Conservation (phyloP, 35 echinoderm and acorn worm genomes). For the Lytechinus pictus region DNA sequence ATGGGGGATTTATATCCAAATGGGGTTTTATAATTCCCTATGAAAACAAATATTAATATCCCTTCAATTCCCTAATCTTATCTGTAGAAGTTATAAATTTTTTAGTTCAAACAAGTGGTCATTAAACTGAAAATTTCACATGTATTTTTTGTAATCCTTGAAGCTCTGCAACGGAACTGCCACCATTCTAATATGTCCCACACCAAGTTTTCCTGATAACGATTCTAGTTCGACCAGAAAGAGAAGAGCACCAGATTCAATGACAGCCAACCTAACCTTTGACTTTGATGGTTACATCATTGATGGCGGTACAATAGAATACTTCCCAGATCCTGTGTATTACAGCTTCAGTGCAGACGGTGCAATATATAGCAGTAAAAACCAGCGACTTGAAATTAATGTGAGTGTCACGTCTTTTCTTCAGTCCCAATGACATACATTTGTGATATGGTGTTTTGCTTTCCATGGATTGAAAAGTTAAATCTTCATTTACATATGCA, state of each 20-base stretch:
- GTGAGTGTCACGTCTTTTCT: background rate
- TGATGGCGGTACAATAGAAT: background rate
- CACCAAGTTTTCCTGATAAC: background rate
- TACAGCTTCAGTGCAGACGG: background rate
- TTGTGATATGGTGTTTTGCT: no score
- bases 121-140: no score
- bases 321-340: conserved; percentile 50
- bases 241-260: background rate
- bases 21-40: no score
- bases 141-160: no score
- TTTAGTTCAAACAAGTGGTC: no score
- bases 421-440: background rate
- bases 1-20: no score
- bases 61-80: no score
- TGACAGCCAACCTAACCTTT: background rate
- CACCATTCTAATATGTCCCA: conserved; percentile 38
- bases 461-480: no score
- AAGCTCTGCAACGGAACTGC: background rate
- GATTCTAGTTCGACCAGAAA: background rate
- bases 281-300: conserved; percentile 42
- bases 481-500: no score
- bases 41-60: no score
- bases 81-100: no score
- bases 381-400: background rate
- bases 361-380: background rate